Evolutionary conservation across 2,797 vertebrate genomes (phyloP).

Genomic region (Rhodeus uyekii): DNA sequence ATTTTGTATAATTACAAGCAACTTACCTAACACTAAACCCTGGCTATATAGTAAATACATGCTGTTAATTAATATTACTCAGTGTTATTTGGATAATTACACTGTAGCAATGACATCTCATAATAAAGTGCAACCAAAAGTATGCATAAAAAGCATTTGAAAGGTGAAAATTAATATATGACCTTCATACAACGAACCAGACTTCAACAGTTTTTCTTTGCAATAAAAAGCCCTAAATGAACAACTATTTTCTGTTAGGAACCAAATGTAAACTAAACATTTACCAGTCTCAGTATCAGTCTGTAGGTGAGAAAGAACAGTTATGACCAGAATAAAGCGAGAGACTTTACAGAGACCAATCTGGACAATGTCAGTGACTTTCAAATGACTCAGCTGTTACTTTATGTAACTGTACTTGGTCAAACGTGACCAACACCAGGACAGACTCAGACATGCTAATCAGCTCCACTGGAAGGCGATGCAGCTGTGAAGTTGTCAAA

Average conservation of each 20-base stretch:
- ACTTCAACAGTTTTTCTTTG: background rate
- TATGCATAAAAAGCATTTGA: background rate
- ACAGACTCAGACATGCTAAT: constrained; percentile 37
- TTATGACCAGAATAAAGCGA: background rate
- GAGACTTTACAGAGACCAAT: constrained; percentile 16
- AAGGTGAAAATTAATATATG: background rate
- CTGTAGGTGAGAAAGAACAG: constrained; percentile 1
- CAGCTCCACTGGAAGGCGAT: constrained; percentile 46
- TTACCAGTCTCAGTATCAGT: background rate
- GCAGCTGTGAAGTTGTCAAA: constrained; percentile 53
- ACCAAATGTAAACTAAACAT: background rate
- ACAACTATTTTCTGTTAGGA: background rate
- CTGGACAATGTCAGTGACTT: constrained; percentile 18
- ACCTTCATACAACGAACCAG: background rate
- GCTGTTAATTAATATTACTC: too few species aligned
- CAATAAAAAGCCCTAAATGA: background rate
- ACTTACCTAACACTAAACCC: background rate
- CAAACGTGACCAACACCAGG: constrained; percentile 42
- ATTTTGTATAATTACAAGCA: background rate
- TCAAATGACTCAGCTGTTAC: constrained; percentile 11
- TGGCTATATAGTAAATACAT: too few species aligned
- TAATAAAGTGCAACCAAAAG: background rate
- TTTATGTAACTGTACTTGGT: constrained; percentile 42
- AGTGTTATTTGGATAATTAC: background rate
- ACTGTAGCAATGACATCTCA: background rate